A percentile compares a stretch with the other conserved stretches of the same genome.
These are phyloP conservation scores for Pachyrhynchus sulphureomaculatus DNA, from an alignment of 1,140 invertebrate genomes.

Conservation along the genomic window DNA sequence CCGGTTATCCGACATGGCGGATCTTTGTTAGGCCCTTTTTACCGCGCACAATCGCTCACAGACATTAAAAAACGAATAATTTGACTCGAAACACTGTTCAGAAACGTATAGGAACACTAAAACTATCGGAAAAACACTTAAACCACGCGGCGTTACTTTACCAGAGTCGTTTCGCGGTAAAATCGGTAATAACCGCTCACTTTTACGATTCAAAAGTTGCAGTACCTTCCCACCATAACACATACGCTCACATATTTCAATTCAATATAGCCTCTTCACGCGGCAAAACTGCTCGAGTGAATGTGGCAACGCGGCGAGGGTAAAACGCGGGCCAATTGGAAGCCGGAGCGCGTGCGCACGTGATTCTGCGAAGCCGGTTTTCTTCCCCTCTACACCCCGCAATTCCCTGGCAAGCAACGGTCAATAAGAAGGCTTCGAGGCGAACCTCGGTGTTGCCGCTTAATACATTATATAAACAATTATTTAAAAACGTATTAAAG, in stretches of 20 bases:
- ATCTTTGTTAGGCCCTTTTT: conserved; percentile 14
- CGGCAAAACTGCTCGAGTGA: conserved; percentile 39
- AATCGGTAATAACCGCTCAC: conserved; percentile 30
- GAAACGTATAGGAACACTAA: neutral
- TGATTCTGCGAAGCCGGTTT: conserved; percentile 41
- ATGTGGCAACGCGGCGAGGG: conserved; percentile 50
- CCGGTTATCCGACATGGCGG: conserved; percentile 51
- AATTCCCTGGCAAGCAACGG: conserved; percentile 31
- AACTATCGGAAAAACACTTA: conserved; percentile 14
- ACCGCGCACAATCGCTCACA: conserved; percentile 20
- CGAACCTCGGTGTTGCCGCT: conserved; percentile 4
- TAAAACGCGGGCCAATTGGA: conserved; percentile 47
- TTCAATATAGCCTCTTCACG: conserved; percentile 23
- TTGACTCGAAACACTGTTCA: neutral
- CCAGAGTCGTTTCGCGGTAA: conserved; percentile 12
- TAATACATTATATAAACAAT: too few species aligned
- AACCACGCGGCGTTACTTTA: conserved; percentile 19
- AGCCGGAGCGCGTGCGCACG: conserved; percentile 46
- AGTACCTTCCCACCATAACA: conserved; percentile 35
- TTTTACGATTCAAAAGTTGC: conserved; percentile 28
- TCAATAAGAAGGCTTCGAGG: conserved; percentile 37
- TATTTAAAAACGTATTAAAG: too few species aligned
- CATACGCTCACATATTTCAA: conserved; percentile 27
- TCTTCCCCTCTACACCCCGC: conserved; percentile 30
- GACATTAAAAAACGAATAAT: conserved; percentile 1